Evolutionary conservation across 2,888 invertebrate species (phyloP).

Genomic region (Adineta ricciae): DNA sequence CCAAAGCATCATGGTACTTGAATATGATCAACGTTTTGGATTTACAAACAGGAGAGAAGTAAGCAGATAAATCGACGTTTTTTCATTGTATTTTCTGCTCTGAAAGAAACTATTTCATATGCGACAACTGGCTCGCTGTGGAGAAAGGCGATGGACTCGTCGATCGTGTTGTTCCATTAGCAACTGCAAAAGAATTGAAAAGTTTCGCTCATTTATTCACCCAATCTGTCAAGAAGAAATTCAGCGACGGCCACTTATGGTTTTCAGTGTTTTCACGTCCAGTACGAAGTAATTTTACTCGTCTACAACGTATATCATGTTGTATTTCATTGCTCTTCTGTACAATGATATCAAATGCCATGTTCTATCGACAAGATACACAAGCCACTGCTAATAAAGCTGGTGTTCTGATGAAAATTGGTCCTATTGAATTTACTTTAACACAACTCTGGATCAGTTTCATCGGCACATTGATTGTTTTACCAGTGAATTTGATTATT

Average conservation of each 20-base stretch:
- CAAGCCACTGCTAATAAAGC: constrained; percentile 35
- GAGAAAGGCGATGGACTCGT: constrained; percentile 49
- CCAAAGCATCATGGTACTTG: constrained; percentile 44
- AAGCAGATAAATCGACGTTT: neutral
- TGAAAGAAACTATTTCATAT: constrained; percentile 47
- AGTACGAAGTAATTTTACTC: constrained; percentile 46
- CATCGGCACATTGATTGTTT: constrained; percentile 45
- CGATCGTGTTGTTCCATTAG: constrained; percentile 47
- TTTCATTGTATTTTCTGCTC: too few species aligned
- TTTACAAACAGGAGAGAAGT: constrained; percentile 48
- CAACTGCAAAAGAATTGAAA: constrained; percentile 44
- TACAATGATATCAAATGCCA: constrained; percentile 50
- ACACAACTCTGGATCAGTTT: constrained; percentile 49
- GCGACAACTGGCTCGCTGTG: constrained; percentile 47
- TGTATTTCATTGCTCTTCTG: constrained; percentile 47
- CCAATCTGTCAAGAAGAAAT: constrained; percentile 46
- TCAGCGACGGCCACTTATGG: constrained; percentile 49
- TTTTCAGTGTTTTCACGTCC: constrained; percentile 48
- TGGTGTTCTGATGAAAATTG: constrained; percentile 49
- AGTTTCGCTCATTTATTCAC: constrained; percentile 47
- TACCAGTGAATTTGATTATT: constrained; percentile 45
- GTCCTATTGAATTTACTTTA: constrained; percentile 51
- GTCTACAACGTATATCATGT: constrained; percentile 49
- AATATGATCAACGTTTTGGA: constrained; percentile 46
- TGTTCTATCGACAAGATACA: constrained; percentile 44